Percentiles rank a stretch among this genome's conserved stretches.
phyloP scores from a whole-genome alignment of 1,140 invertebrate species.

The Leptinotarsa lineolata region DNA sequence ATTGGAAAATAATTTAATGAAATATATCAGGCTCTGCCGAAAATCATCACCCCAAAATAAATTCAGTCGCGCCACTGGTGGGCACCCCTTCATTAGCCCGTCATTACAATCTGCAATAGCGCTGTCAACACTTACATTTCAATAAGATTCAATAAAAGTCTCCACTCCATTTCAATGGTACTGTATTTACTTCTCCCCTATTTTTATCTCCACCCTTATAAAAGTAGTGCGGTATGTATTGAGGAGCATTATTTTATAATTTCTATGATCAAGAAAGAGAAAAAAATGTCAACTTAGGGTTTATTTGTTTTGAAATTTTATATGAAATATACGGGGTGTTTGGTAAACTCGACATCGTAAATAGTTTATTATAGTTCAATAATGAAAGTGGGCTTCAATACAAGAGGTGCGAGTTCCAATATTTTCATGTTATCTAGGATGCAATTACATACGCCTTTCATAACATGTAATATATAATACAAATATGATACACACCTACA shows the following conservation, averaged over 20 bases:
- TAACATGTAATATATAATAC: too few species aligned
- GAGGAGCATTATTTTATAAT: constrained; percentile 21
- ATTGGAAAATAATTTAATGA: too few species aligned
- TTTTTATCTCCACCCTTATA: constrained; percentile 22
- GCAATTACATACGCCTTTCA: too few species aligned
- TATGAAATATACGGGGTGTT: too few species aligned
- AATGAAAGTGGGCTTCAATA: too few species aligned
- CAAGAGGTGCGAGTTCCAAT: too few species aligned
- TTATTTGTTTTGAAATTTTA: background rate
- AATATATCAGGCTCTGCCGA: too few species aligned
- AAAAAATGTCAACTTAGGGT: background rate
- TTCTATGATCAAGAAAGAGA: constrained; percentile 33
- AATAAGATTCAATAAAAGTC: constrained; percentile 52
- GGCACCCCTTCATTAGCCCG: constrained; percentile 50
- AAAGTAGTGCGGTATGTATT: constrained; percentile 18
- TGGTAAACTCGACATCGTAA: too few species aligned
- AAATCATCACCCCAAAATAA: too few species aligned
- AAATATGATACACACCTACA: too few species aligned
- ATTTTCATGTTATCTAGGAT: too few species aligned
- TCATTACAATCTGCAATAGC: constrained; percentile 48
- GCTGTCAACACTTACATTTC: constrained; percentile 53
- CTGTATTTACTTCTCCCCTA: constrained; percentile 34
- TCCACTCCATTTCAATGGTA: constrained; percentile 34
- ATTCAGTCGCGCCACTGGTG: constrained; percentile 20
- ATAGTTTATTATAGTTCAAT: too few species aligned